phyloP scores from a whole-genome alignment of 2,113 vertebrate species.

The Chaenogobius annularis region DNA sequence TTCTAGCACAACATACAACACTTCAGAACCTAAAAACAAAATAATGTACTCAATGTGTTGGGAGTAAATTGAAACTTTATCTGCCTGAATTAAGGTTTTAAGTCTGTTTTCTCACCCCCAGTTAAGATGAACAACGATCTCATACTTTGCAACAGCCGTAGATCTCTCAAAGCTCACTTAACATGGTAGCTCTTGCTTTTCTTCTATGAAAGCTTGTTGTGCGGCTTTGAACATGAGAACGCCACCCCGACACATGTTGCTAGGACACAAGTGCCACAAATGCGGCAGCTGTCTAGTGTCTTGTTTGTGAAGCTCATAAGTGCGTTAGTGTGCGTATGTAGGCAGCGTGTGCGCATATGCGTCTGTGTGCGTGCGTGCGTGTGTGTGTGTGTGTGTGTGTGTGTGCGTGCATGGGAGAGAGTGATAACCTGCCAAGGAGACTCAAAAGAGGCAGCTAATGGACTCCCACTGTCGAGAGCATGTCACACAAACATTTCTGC shows the following conservation, averaged over 20 bases:
- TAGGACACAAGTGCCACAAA: slow-evolving; percentile 59
- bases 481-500: slow-evolving; percentile 81
- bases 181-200: too few species aligned
- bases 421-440: slow-evolving; percentile 68
- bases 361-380: slow-evolving; percentile 19
- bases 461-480: slow-evolving; percentile 64
- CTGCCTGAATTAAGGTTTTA: too few species aligned
- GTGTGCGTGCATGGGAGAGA: slow-evolving; percentile 22
- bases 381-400: slow-evolving; percentile 16
- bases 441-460: slow-evolving; percentile 73
- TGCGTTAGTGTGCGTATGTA: slow-evolving; percentile 3
- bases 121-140: not conserved
- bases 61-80: too few species aligned
- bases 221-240: slow-evolving; percentile 1
- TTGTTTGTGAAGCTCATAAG: slow-evolving; percentile 44
- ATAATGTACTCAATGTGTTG: too few species aligned
- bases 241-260: slow-evolving; percentile 59
- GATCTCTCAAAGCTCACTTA: not conserved
- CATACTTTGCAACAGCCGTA: not conserved
- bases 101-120: not conserved
- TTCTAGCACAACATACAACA: too few species aligned
- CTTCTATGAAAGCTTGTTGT: not conserved
- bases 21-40: too few species aligned
- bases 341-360: slow-evolving; percentile 19
- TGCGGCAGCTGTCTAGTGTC: slow-evolving; percentile 53